A percentile compares a stretch with the other conserved stretches of the same genome.
These are phyloP conservation scores for Rhinolophus ferrumequinum DNA, from an alignment of 2,113 vertebrate species.

Conservation along the genomic window DNA sequence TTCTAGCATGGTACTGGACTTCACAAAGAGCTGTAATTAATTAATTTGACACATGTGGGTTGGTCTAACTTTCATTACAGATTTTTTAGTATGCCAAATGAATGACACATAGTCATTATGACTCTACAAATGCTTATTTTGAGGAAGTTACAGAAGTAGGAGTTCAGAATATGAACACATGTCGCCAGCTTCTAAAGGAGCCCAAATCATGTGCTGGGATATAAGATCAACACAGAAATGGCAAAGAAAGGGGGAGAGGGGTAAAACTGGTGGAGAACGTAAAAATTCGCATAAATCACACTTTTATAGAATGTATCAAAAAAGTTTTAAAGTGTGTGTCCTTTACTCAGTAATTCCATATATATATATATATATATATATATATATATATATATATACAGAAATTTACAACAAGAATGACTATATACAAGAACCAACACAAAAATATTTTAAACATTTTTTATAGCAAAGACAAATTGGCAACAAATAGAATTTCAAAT, in stretches of 20 bases:
- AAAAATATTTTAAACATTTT: background rate
- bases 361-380: too few relatives aligned
- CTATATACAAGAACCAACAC: background rate
- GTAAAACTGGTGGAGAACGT: background rate
- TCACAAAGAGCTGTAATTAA: background rate
- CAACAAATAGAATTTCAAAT: conserved; percentile 11
- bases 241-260: background rate
- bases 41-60: background rate
- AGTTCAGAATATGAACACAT: background rate
- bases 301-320: background rate
- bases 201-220: background rate
- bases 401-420: background rate
- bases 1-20: background rate
- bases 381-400: too few relatives aligned
- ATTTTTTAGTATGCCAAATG: background rate
- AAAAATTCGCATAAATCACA: background rate
- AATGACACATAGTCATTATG: background rate
- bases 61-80: background rate
- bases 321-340: background rate
- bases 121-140: background rate
- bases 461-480: background rate
- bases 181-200: background rate
- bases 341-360: background rate
- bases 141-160: background rate
- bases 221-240: background rate